Evolutionary conservation across 2,888 invertebrate genomes (phyloP), one percentile per base, ranked within the genome.

Genomic region (Smittia sp.): DNA sequence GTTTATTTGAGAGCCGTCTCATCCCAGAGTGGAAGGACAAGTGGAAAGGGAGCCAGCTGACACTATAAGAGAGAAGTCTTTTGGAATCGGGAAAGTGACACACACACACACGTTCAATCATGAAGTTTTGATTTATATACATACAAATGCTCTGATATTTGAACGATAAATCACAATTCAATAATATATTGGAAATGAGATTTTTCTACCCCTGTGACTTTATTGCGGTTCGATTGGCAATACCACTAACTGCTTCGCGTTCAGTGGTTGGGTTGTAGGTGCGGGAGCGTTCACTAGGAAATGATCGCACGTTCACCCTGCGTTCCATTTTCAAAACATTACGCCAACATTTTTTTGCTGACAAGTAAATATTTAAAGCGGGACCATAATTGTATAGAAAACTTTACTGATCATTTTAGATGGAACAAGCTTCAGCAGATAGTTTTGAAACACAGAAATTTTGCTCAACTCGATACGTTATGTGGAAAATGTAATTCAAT

Each of bases 401-500:
- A n/a, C n/a, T n/a, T n/a, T n/a, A n/a, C n/a, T 46, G n/a, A 46
- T 46, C 3, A 6, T 46, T 3, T 46, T 46, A 13, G n/a, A 15
- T 2, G 46, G 13, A n/a, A n/a, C n/a, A 46, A 15, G 15, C 46
- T 32, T 32, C 32, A 32, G n/a, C n/a, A n/a, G n/a, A n/a, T n/a
- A n/a, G n/a, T 46, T 46, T 15, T n/a, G 46, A 6, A 46, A 6
- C 3, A 15, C 46, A 11, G 11, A 46, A 46, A 6, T 46, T 46
- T 46, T 15, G n/a, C 2, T 11, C 46, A 15, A 46, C 46, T 46
- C 46, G 9, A 46, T 46, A 13, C 15, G 46, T 32, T 32, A 32
- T 32, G 32, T 32, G 58, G 20, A 58, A 63, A 13, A 63, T 63
- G 63, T 63, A 63, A 63, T 63, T 63, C 63, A 63, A 63, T 63